A percentile compares a stretch with the other conserved stretches of the same genome.
These are phyloP conservation scores for Tineola bisselliella DNA, from an alignment of 2,888 invertebrate genomes.

Conservation along the genomic window DNA sequence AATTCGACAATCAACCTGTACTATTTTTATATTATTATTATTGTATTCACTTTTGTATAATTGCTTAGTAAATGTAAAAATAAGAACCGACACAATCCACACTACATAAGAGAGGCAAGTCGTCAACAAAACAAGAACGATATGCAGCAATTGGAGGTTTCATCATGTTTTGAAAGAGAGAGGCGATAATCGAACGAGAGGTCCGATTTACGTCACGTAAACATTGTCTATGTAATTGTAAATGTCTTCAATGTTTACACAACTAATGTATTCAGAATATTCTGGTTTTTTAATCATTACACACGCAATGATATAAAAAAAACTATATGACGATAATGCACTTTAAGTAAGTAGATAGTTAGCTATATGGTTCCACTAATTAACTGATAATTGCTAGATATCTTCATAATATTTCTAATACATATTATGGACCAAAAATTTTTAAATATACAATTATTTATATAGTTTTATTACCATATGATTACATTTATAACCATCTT, in stretches of 20 bases:
- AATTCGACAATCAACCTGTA: not conserved
- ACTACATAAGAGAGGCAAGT: not conserved
- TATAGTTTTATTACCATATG: too few relatives aligned
- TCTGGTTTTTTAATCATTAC: not conserved
- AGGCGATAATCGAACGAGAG: not conserved
- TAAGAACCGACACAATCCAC: not conserved
- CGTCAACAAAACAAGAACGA: not conserved
- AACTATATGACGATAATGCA: not conserved
- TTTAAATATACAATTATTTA: too few relatives aligned
- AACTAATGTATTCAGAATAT: not conserved
- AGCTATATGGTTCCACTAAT: too few relatives aligned
- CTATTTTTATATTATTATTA: not conserved
- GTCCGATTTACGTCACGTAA: not conserved
- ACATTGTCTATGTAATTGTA: not conserved
- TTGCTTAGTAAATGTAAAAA: not conserved
- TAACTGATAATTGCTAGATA: too few relatives aligned
- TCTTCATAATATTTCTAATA: too few relatives aligned
- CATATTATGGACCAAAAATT: too few relatives aligned
- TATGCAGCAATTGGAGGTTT: not conserved
- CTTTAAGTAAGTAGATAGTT: too few relatives aligned
- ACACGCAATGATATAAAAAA: not conserved
- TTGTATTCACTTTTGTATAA: not conserved
- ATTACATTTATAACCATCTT: too few relatives aligned
- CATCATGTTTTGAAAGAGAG: constrained; percentile 4
- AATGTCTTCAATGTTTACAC: not conserved